Evolutionary conservation across 2,113 vertebrate species (phyloP), one percentile per base, ranked within the genome.

Genomic region (Sitta europaea): DNA sequence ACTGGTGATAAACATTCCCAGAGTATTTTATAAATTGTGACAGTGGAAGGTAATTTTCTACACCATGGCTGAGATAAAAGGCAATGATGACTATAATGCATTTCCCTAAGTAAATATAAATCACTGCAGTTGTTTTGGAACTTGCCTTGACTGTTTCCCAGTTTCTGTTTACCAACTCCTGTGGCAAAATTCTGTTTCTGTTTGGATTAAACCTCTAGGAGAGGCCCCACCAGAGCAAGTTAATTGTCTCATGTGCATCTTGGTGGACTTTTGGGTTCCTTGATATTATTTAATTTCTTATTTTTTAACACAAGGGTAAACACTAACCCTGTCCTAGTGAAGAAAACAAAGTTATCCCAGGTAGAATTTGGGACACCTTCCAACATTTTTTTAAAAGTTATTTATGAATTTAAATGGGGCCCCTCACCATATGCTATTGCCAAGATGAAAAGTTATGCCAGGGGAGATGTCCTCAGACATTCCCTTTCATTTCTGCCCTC

Each of bases 1-100:
- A 22, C 65, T 8, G 14, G 73, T 54, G 83, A 96, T 95, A 95
- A 97, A 89, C 82, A 94, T 55, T 63, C 54, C 45, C 5, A 27
- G 77, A 87, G 63, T 74, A 55, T 88, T 92, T 97, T 92, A 92
- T 63, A 90, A 95, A 92, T 81, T 33, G 67, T 70, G 77, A 55
- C 51, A 50, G 80, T 28, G 43, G 73, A 88, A 87, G 51, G 80
- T 50, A 77, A 68, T 82, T 92, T 95, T 66, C 71, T 65, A 78
- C 17, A 27, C n/a, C 43, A 8, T 28, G 68, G 71, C 67, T 72
- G 73, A 70, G 83, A 84, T 94, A 90, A 92, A 94, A 92, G 81
- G 35, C 73, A 84, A 65, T 68, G 28, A 89, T 42, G 31, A 86
- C 84, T 70, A 20, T 40, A 86, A 66, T 80, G 78, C 48, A 38